Conservation (phyloP, 2,113 vertebrate genomes). For the Percina caprodes region DNA sequence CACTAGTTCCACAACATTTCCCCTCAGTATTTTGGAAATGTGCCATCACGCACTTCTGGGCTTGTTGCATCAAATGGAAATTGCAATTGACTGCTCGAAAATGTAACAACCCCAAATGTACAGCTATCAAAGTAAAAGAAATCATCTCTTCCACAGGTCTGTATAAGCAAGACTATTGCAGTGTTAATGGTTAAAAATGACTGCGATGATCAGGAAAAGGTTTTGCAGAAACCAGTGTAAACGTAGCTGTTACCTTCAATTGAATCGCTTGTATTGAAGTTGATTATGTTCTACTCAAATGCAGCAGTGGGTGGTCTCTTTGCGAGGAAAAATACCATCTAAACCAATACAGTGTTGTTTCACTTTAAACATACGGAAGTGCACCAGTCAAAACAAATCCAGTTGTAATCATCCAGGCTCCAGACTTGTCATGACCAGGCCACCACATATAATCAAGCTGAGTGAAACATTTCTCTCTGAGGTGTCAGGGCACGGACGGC, state of each 20-base stretch:
- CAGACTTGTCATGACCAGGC: constrained; percentile 22
- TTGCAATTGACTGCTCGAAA: constrained; percentile 32
- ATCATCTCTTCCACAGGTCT: not conserved
- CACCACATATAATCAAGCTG: constrained; percentile 24
- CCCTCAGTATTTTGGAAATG: constrained; percentile 38
- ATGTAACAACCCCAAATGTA: constrained; percentile 21
- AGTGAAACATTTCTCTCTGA: constrained; percentile 35
- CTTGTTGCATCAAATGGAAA: constrained; percentile 11
- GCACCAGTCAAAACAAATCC: not conserved
- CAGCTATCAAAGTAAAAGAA: constrained; percentile 13
- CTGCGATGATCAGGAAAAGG: not conserved
- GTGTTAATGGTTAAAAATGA: not conserved
- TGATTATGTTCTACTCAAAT: constrained; percentile 3
- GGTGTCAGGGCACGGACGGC: constrained; percentile 23
- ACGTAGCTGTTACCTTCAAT: not conserved
- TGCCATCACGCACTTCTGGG: constrained; percentile 34
- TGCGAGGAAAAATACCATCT: not conserved
- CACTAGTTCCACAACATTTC: constrained; percentile 61
- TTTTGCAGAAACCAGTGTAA: not conserved
- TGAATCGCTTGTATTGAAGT: not conserved
- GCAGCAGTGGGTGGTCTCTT: not conserved
- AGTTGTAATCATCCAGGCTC: constrained; percentile 25
- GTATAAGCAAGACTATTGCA: not conserved
- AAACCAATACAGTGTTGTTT: not conserved
- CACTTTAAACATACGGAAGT: not conserved